These are phyloP conservation scores for Amphiura filiformis DNA, from an alignment of 35 echinoderm and acorn worm genomes.

Conservation along the genomic window DNA sequence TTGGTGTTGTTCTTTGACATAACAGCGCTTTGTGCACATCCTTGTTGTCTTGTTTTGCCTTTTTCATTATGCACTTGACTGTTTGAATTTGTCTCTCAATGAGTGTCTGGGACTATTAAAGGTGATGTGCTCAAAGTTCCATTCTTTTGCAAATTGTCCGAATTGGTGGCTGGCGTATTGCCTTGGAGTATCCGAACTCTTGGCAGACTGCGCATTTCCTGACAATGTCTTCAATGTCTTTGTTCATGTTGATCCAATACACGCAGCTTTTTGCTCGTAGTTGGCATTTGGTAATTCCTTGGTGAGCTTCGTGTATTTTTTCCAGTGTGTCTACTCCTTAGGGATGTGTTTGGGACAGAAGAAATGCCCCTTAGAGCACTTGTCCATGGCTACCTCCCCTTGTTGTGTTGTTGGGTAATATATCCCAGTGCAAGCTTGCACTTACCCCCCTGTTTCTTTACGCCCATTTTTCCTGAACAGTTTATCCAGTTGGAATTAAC, in stretches of 20 bases:
- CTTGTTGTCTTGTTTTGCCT: not conserved
- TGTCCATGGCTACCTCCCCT: no score
- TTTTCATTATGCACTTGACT: conserved; percentile 9
- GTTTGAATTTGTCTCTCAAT: conserved; percentile 42
- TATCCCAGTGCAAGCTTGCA: no score
- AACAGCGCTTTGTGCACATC: conserved; percentile 42
- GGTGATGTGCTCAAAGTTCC: conserved; percentile 29
- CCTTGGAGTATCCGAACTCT: conserved; percentile 5
- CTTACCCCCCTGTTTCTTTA: no score
- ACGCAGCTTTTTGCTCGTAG: conserved; percentile 42
- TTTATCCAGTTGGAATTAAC: no score
- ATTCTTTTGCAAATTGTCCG: conserved; percentile 36
- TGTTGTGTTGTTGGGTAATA: no score
- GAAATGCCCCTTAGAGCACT: no score
- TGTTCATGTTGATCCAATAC: conserved; percentile 23
- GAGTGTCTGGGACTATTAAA: conserved; percentile 29
- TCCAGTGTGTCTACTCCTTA: not conserved
- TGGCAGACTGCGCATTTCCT: conserved; percentile 22
- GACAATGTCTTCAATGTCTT: conserved; percentile 44
- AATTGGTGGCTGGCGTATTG: conserved; percentile 23
- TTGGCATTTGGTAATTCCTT: conserved; percentile 48
- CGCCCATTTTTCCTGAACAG: no score
- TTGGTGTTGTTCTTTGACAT: conserved; percentile 32
- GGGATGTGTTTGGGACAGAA: no score
- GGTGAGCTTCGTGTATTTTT: conserved; percentile 56